Evolutionary conservation across 2,113 vertebrate genomes (phyloP).

Genomic region (Sorex fumeus): DNA sequence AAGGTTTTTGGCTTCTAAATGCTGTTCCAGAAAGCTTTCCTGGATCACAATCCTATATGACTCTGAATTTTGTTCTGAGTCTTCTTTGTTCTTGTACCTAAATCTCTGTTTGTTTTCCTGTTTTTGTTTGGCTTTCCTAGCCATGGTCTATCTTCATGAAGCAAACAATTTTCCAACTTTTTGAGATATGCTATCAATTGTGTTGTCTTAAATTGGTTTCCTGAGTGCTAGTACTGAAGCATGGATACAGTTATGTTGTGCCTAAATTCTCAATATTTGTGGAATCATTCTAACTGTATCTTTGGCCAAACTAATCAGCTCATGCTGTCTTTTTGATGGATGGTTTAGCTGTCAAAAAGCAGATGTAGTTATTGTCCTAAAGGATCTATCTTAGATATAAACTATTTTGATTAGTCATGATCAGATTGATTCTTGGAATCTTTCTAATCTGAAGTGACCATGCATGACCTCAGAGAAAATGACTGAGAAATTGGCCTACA

Average conservation of each 20-base stretch:
- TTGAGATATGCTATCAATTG: background rate
- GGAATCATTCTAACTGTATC: background rate
- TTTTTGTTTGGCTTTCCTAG: background rate
- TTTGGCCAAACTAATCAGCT: constrained; percentile 23
- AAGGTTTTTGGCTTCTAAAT: background rate
- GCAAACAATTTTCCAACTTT: background rate
- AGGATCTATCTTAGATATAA: background rate
- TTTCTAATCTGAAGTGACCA: constrained; percentile 6
- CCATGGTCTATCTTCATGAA: background rate
- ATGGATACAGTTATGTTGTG: background rate
- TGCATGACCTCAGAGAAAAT: background rate
- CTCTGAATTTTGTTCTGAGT: background rate
- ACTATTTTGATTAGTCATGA: background rate
- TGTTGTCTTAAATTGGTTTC: background rate
- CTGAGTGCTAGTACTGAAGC: background rate
- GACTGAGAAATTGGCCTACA: background rate
- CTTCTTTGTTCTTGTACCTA: background rate
- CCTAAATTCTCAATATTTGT: constrained; percentile 1
- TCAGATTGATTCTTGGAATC: background rate
- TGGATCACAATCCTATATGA: background rate
- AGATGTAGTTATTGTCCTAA: background rate
- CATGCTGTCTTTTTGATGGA: background rate
- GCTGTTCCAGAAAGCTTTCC: background rate
- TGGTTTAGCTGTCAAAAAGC: background rate
- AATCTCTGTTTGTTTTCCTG: background rate